These are phyloP conservation scores for Zeus faber DNA, from an alignment of 2,113 vertebrate genomes.

Conservation along the genomic window DNA sequence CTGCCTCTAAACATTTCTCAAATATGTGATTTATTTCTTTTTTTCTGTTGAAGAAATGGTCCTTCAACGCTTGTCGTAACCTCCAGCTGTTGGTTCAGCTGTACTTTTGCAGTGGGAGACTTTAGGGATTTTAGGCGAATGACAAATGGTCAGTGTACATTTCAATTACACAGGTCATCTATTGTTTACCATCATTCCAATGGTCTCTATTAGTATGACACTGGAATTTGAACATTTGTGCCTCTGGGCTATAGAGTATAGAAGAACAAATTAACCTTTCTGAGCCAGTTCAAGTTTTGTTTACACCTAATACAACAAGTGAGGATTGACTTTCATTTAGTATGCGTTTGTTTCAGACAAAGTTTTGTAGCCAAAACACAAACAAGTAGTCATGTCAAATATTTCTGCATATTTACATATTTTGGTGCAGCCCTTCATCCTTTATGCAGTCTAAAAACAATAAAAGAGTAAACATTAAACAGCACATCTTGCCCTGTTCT, in stretches of 20 bases:
- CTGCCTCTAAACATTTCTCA: background rate
- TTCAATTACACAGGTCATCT: constrained; percentile 34
- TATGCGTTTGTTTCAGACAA: too few species aligned
- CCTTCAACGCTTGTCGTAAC: constrained; percentile 6
- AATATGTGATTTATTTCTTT: constrained; percentile 8
- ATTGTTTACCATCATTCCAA: constrained; percentile 21
- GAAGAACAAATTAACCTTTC: constrained; percentile 6
- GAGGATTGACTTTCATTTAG: too few species aligned
- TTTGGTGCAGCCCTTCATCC: too few species aligned
- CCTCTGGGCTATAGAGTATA: constrained; percentile 9
- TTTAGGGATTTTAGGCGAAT: constrained; percentile 17
- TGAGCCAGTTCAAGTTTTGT: constrained; percentile 19
- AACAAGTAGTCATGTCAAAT: too few species aligned
- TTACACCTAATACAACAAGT: constrained; percentile 5
- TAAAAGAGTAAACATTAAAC: too few species aligned
- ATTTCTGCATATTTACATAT: too few species aligned
- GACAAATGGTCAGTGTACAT: constrained; percentile 28
- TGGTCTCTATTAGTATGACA: constrained; percentile 18
- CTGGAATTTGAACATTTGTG: constrained; percentile 13
- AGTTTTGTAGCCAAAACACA: too few species aligned
- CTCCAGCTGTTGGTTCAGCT: constrained; percentile 48
- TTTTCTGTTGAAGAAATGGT: constrained; percentile 27
- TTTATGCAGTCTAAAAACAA: too few species aligned
- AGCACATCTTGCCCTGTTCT: too few species aligned
- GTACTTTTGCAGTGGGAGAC: constrained; percentile 12